phyloP scores from a whole-genome alignment of 2,113 vertebrate genomes.

The Cepphus grylle region DNA sequence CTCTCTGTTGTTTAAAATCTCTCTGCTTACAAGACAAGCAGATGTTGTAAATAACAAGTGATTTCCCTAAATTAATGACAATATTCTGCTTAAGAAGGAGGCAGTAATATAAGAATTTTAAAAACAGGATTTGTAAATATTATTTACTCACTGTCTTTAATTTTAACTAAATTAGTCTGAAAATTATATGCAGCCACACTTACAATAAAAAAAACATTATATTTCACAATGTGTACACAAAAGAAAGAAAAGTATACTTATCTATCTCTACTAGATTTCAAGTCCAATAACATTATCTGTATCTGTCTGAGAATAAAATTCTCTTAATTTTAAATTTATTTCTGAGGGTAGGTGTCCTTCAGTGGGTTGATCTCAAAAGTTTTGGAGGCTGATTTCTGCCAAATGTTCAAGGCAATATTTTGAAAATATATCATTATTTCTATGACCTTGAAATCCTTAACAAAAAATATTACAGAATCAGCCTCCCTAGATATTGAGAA shows the following conservation, averaged over 20 bases:
- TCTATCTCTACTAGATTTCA: not conserved
- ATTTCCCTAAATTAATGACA: not conserved
- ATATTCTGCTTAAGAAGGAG: not conserved
- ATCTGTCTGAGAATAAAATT: not conserved
- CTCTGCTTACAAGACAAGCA: not conserved
- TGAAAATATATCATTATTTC: not conserved
- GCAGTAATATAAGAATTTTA: not conserved
- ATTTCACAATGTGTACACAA: not conserved
- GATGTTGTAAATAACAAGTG: not conserved
- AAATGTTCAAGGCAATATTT: not conserved
- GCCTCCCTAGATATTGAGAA: not conserved
- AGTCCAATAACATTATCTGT: not conserved
- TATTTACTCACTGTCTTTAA: not conserved
- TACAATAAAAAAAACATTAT: not conserved
- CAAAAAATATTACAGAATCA: not conserved
- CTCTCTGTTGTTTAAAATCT: not conserved
- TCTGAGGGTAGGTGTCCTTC: not conserved
- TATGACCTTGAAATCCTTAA: not conserved
- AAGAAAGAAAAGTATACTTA: not conserved
- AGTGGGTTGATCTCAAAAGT: not conserved
- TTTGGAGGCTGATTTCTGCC: not conserved
- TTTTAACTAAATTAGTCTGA: not conserved
- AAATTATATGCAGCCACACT: not conserved
- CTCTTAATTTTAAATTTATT: not conserved
- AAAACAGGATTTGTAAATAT: not conserved